Base-by-base conservation (phyloP, 2,797 vertebrate species). In the Morus bassanus region DNA sequence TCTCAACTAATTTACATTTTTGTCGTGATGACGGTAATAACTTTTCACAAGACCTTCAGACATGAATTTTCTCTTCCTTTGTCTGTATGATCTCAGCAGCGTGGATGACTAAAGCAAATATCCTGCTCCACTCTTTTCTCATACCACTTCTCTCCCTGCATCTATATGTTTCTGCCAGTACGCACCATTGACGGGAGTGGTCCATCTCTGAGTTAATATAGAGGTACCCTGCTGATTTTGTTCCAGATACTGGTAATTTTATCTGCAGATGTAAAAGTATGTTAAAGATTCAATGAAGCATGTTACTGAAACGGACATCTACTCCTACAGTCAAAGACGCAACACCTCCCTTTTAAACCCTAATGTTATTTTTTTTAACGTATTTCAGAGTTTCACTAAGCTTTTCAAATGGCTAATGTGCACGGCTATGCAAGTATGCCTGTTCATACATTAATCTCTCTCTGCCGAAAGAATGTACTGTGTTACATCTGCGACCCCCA, bases 211-310 rank as follows among this genome's bases (percentile, higher is more conserved):
- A 98, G 23, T 68, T 93, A 7, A 98, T 97, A 16, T 97, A 98
- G 61, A 99, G 97, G 80, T 98, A 97, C 37, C 98, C 99, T 0
- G 98, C 97, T 4, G 93, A 97, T 84, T 98, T 98, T 33, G 96
- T 82, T 35, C 99, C 99, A 30, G 98, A 98, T 28, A 99, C 98
- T 0, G 99, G 99, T 78, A 99, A 98, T 98, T 99, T 99, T 45
- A 99, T 92, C 99, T 99, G 96, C 48, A 85, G 59, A 76, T 24
- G 12, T 28, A 83, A 75, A 95, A 85, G 18, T n/a, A 73, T 5
- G 11, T 65, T 85, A 25, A 78, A 73, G 48, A 60, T 43, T 77
- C 83, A 83, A 12, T 46, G 73, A 73, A 45, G 31, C 35, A 7
- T 13, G 15, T 63, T 85, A 51, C 48, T 27, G 33, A 67, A 93